Evolutionary conservation across 2,888 invertebrate genomes (phyloP).

Genomic region (Cistogaster globosa): DNA sequence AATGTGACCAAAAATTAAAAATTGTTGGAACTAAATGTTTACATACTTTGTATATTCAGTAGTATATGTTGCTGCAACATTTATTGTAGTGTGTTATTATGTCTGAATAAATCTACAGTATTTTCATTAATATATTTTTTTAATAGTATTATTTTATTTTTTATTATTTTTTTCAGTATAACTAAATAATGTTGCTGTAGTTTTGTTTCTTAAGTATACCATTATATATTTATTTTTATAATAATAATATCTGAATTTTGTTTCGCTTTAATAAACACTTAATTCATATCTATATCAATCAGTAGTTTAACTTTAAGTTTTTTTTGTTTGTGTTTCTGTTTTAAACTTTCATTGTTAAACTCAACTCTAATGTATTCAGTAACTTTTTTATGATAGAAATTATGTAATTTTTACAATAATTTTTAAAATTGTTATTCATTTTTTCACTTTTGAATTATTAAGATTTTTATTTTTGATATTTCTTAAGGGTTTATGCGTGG

Average conservation of each 20-base stretch:
- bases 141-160: constrained; percentile 9
- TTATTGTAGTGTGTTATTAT: constrained; percentile 24
- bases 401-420: background rate
- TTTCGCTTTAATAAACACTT: constrained; percentile 48
- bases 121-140: constrained; percentile 36
- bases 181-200: constrained; percentile 57
- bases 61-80: constrained; percentile 55
- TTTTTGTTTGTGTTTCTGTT: constrained; percentile 5
- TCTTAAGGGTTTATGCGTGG: background rate
- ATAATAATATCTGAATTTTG: constrained; percentile 50
- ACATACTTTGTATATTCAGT: constrained; percentile 35
- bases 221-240: constrained; percentile 29
- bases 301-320: constrained; percentile 35
- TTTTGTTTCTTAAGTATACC: constrained; percentile 47
- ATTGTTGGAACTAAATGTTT: background rate
- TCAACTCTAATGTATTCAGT: constrained; percentile 3
- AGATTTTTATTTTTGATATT: background rate
- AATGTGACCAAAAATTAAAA: too few species aligned
- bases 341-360: constrained; percentile 28
- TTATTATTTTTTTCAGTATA: constrained; percentile 38
- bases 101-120: constrained; percentile 41
- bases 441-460: background rate
- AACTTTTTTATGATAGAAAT: background rate
- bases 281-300: constrained; percentile 40
- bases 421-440: constrained; percentile 32